Percentiles rank a stretch among this genome's conserved stretches.
These are phyloP conservation scores for Polypedilum vanderplanki DNA, from an alignment of 1,140 invertebrate genomes.

Conservation along the genomic window DNA sequence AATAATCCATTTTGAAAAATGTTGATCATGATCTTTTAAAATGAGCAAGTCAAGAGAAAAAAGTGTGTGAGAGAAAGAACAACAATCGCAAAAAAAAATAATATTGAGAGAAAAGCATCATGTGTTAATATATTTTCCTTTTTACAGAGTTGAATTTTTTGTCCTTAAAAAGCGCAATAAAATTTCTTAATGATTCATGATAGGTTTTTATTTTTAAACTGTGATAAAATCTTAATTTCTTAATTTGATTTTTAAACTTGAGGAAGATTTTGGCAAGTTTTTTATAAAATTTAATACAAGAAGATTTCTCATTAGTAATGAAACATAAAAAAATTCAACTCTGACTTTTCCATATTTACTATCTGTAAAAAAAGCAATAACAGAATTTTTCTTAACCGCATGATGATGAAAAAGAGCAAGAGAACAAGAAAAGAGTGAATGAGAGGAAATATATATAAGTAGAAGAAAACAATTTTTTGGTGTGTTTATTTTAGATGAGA, in stretches of 20 bases:
- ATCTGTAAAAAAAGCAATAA: neutral
- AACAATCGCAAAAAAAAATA: too few relatives aligned
- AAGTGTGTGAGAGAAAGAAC: neutral
- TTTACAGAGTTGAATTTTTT: too few relatives aligned
- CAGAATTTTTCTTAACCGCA: constrained; percentile 9
- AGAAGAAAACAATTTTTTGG: neutral
- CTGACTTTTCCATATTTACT: too few relatives aligned
- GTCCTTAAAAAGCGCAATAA: too few relatives aligned
- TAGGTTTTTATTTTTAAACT: too few relatives aligned
- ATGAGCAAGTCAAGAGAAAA: neutral
- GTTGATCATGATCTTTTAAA: constrained; percentile 18
- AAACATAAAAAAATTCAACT: too few relatives aligned
- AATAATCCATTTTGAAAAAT: neutral
- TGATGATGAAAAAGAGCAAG: neutral
- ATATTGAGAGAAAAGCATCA: constrained; percentile 10
- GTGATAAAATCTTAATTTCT: too few relatives aligned
- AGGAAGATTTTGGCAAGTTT: too few relatives aligned
- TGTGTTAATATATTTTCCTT: constrained; percentile 8
- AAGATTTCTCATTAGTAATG: too few relatives aligned
- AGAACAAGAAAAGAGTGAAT: neutral
- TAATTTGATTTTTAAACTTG: too few relatives aligned
- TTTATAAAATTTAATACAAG: too few relatives aligned
- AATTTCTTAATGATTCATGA: too few relatives aligned
- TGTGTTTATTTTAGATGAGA: constrained; percentile 14
- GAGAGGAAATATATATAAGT: neutral